Conservation (phyloP, 92 coral and sea anemone species). For the Diadumene lineata region DNA sequence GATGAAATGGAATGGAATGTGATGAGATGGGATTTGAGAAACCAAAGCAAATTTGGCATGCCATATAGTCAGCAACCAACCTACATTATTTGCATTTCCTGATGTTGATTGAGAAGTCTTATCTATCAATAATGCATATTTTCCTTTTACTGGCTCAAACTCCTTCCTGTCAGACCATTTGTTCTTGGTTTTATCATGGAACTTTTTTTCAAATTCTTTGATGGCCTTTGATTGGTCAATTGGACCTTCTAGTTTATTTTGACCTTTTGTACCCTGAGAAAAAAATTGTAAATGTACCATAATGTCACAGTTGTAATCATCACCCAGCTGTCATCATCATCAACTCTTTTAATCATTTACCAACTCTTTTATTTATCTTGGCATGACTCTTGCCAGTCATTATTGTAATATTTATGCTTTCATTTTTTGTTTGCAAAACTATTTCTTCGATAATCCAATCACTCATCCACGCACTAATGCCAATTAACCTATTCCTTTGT, state of each 20-base stretch:
- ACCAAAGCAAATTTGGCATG: too few species aligned
- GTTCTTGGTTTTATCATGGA: neutral
- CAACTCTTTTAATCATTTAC: neutral
- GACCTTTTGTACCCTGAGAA: neutral
- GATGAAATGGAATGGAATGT: too few species aligned
- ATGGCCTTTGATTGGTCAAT: neutral
- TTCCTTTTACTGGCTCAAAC: neutral
- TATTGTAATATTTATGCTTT: too few species aligned
- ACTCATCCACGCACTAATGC: too few species aligned
- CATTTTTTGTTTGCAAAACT: too few species aligned
- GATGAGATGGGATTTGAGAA: too few species aligned
- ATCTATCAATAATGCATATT: neutral
- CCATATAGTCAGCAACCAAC: neutral
- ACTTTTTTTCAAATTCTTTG: neutral
- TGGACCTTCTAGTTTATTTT: constrained; percentile 14
- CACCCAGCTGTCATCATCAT: neutral
- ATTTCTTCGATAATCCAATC: too few species aligned
- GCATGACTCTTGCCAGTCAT: too few species aligned
- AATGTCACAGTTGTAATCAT: neutral
- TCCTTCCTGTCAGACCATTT: neutral
- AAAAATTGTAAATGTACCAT: neutral
- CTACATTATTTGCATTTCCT: neutral
- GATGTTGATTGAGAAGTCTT: neutral
- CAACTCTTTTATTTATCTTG: too few species aligned
- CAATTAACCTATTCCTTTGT: too few species aligned